Base-by-base conservation (phyloP, 1,140 invertebrate genomes). In the Helicorthomorpha holstii region DNA sequence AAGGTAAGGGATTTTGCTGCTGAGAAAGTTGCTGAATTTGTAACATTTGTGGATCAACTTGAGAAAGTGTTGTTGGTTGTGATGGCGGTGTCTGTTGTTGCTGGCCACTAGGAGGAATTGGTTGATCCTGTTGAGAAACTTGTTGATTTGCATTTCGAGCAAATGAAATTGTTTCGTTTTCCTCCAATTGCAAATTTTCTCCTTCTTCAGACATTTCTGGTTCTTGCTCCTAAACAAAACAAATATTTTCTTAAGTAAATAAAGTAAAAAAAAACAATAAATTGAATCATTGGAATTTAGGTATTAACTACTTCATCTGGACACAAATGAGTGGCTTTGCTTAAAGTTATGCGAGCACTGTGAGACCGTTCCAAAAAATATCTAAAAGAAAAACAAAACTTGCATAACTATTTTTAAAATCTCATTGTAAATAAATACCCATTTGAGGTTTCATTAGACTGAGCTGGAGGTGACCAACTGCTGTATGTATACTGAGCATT, bases 361-460 rank as follows among this genome's bases (percentile, higher is more conserved):
- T 88, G 88, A 50, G 89, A 94, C 50, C 92, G 75, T 65, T 96
- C 91, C 42, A 97, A 68, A 69, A 89, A 92, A 63, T 94, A 97
- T 4, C 66, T 68, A 51, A 2, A 56, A 57, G 12, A 7, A 34
- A 34, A 34, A 7, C 29, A 34, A 7, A 16, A 34, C 29, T 7
- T 7, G 16, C 7, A 34, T 16, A 34, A 7, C 16, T 34, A 34
- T 7, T 34, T 16, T 7, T 7, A 7, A 34, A 34, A 7, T 7
- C 16, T 34, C 29, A 34, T 34, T 7, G 16, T 50, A 23, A 53
- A 14, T 3, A 29, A 16, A 60, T 55, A 67, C 48, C 91, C 89
- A 66, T 90, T 94, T 7, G 88, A 85, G 19, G 85, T 88, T 65
- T 96, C 92, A 68, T 96, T 96, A 12, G 88, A 94, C 59, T 85